Base-by-base conservation (phyloP, 2,113 vertebrate genomes). In the Eulemur rufifrons region DNA sequence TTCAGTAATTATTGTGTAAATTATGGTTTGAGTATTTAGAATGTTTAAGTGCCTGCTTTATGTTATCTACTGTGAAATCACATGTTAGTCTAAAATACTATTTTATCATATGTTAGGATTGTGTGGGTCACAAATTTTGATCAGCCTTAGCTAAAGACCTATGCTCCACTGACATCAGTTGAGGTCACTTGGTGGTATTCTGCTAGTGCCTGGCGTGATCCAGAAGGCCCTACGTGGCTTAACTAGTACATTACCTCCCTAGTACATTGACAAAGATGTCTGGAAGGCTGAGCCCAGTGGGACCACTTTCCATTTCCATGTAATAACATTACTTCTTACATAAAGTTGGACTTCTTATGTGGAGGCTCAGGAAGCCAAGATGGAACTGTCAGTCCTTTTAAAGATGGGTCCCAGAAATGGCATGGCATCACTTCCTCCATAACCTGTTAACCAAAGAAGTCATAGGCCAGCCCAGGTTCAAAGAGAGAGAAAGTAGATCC, bases 1-100 rank as follows among this genome's bases (percentile, higher is more conserved):
- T 96, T 97, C 45, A 73, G 32, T 78, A 45, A 89, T 68, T 82
- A 45, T 74, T 27, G 39, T 85, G 56, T 32, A 54, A 86, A 80
- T 80, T 45, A 82, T 88, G 15, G 61, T 39, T 76, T 63, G 1
- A 71, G 2, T 45, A 56, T 89, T 73, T 86, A 68, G 23, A 20
- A 59, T 83, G 12, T 23, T 82, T 82, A 37, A 52, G 32, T 77
- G 21, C 4, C 18, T 82, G 25, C 91, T 91, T 91, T 63, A 86
- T 81, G 10, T 80, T 82, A 73, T 56, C 4, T 84, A 37, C 56
- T 83, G 45, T 32, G 78, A 27, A 3, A 21, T 42, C 86, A 39
- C 34, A 63, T 52, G 39, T 61, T 64, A 42, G 12, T 76, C 23
- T 45, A 71, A 91, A 86, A 74, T 69, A 92, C 21, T 56, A 11